These are phyloP conservation scores for Pristionchus japonicus DNA, from an alignment of 2,888 invertebrate species.

Conservation along the genomic window DNA sequence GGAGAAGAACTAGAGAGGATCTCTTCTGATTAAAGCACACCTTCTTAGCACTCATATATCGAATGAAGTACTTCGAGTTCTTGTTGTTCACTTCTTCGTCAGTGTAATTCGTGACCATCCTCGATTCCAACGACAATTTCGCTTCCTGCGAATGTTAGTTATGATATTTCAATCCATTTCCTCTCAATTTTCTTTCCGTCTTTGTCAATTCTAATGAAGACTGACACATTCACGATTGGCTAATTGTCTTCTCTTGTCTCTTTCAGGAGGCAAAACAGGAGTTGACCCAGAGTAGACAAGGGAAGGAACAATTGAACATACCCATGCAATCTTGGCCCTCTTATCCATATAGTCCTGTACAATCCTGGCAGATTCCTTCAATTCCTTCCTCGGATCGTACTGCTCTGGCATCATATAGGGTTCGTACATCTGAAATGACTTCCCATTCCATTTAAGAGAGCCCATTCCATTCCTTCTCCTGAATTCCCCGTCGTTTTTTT, in stretches of 20 bases:
- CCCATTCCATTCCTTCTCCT: not conserved
- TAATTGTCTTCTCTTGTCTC: not conserved
- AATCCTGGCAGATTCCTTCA: conserved; percentile 64
- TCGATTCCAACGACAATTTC: conserved; percentile 68
- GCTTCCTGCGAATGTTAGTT: conserved; percentile 62
- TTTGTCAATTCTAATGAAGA: not conserved
- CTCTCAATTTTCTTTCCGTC: not conserved
- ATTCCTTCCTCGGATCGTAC: conserved; percentile 70
- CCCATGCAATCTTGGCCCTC: conserved; percentile 71
- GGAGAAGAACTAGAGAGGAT: not conserved
- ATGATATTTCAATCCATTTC: not conserved
- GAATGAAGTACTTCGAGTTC: conserved; percentile 67
- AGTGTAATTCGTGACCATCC: conserved; percentile 54
- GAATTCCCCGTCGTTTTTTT: not conserved
- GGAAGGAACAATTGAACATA: conserved; percentile 48
- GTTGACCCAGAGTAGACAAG: no score
- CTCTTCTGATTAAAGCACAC: conserved; percentile 21
- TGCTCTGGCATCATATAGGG: conserved; percentile 67
- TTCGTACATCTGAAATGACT: conserved; percentile 57
- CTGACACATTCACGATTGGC: not conserved
- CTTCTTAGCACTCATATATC: conserved; percentile 66
- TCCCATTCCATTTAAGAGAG: not conserved
- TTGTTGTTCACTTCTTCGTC: conserved; percentile 67
- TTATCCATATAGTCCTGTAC: conserved; percentile 71
- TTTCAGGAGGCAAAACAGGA: not conserved